Evolutionary conservation across 2,113 vertebrate species (phyloP), one percentile per base, ranked within the genome.

Genomic region (Varanus komodoensis): DNA sequence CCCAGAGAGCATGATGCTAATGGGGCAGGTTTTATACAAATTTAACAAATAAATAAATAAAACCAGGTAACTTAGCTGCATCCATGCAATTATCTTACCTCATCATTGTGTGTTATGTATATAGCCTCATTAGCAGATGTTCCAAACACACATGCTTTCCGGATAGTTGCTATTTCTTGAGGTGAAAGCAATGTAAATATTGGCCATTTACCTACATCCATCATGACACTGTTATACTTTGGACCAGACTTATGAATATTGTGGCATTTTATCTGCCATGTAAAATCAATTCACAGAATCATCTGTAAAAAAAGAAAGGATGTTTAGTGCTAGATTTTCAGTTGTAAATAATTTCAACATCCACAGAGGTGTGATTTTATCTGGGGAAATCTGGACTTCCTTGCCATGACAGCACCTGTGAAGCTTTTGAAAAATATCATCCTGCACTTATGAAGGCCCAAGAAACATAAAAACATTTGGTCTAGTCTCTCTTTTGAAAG

Each of bases 171-270:
- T 12, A 98, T 96, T 85, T 99, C 98, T 92, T 99, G 98, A 23
- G 98, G 96, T 0, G 97, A 97, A 93, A 99, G 97, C 32, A 99
- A 96, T 86, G 98, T 98, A 95, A 99, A 99, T 86, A 99, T 97
- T 9, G 99, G 98, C 99, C 99, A 99, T 94, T 99, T 99, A 78
- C 98, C 98, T 38, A 99, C 98, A 93, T 99, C 99, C 97, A 99
- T 98, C 99, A 99, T 99, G 97, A 94, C 94, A 96, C 85, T 94
- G 87, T 80, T 90, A 52, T 91, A 91, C 48, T 95, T 94, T 93
- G 93, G 89, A 68, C 75, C 17, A 1, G 54, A 91, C 92, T 93
- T 97, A 97, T 3, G 54, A 57, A 74, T 50, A 84, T 75, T 86
- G 74, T 2, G n/a, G 87, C 94, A 96, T 95, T 69, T 92, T 90